Conservation (phyloP, 2,113 vertebrate genomes). For the Todiramphus saurophagus region DNA sequence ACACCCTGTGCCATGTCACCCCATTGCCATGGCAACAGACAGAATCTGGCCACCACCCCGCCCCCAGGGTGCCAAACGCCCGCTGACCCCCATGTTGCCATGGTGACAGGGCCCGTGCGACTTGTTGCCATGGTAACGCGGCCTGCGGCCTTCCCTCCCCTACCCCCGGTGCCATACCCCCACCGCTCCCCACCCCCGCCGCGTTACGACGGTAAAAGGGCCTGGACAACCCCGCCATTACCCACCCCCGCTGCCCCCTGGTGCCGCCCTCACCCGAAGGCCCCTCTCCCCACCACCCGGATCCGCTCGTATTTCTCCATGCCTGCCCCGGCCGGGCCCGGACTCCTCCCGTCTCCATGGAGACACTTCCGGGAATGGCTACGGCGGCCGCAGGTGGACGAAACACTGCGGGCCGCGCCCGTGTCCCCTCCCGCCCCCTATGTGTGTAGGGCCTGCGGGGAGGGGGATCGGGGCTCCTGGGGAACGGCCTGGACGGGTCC, state of each 20-base stretch:
- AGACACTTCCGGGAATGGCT: constrained; percentile 67
- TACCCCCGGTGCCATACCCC: not conserved
- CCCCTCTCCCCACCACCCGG: constrained; percentile 95
- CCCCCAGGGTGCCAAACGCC: not conserved
- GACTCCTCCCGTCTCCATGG: constrained; percentile 74
- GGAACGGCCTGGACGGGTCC: too few species aligned
- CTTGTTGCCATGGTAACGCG: not conserved
- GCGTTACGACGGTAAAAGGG: not conserved
- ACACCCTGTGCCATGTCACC: not conserved
- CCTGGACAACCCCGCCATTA: not conserved
- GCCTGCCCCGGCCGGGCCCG: not conserved
- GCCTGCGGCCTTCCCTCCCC: not conserved
- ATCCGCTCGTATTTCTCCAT: constrained; percentile 99
- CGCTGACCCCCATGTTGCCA: not conserved
- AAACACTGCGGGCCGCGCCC: not conserved
- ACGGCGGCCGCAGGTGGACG: not conserved
- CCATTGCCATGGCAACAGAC: not conserved
- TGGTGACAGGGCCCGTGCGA: not conserved
- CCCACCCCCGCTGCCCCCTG: not conserved
- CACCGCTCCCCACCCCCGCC: not conserved
- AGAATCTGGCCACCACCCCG: not conserved
- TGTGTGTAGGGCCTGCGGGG: accelerated
- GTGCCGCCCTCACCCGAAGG: constrained; percentile 86
- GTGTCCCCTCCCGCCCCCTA: too few species aligned
- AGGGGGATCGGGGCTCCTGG: too few species aligned